Evolutionary conservation across 2,888 invertebrate species (phyloP), one percentile per base, ranked within the genome.

Genomic region (Drosophila setosimentum): DNA sequence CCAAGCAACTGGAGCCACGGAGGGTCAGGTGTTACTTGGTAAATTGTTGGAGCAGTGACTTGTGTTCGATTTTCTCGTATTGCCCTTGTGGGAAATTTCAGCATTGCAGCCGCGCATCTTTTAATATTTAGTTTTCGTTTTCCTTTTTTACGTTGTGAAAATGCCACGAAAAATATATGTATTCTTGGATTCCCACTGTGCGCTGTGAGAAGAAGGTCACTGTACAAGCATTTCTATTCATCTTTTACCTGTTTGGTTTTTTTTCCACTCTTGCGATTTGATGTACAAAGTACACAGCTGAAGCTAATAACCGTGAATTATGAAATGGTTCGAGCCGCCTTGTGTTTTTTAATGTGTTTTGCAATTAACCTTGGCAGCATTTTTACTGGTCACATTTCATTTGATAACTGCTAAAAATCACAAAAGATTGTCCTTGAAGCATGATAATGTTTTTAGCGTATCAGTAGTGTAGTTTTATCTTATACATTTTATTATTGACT

Each of bases 61-160:
- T 68, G 73, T 74, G 82, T 89, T 89, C 87, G 89, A 83, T 90
- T 88, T 89, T 60, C 80, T 78, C 78, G 69, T 70, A 91, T 83
- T 76, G 80, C 74, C 78, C 87, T 90, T 88, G 77, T 69, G 90
- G 89, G 88, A 91, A 90, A 87, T 91, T 89, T 79, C 70, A 61
- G 60, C 73, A 78, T 83, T 67, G 62, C 71, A 60, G 71, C 68
- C 65, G 59, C 63, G 71, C 81, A 69, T 73, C 58, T 76, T 73
- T 70, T 75, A 73, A 62, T 64, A 69, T 73, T 57, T 59, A 65
- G 58, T 68, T 57, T 64, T 67, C 49, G 11, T 58, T 63, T 57
- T 50, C 69, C 51, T 59, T 45, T 60, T 70, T 72, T 69, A 74
- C 50, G 51, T 66, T 33, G 53, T 60, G 55, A 55, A 51, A 70